These are phyloP conservation scores for Zaprionus tsacasi DNA, from an alignment of 1,140 invertebrate species.

Conservation along the genomic window DNA sequence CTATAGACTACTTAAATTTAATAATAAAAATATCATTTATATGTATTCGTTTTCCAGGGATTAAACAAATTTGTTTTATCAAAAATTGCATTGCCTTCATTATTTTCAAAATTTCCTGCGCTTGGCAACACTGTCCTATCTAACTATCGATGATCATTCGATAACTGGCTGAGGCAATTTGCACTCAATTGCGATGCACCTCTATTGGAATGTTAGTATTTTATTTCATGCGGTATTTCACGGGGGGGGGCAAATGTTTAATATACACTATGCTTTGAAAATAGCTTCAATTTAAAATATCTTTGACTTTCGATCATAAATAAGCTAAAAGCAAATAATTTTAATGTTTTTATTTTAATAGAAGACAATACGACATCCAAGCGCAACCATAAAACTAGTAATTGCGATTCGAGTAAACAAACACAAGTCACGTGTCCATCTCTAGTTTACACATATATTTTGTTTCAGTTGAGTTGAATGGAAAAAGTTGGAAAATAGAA, in stretches of 20 bases:
- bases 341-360: background rate
- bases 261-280: background rate
- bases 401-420: slow-evolving; percentile 11
- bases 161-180: background rate
- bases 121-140: background rate
- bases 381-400: background rate
- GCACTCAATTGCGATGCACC: background rate
- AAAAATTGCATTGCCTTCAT: background rate
- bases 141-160: slow-evolving; percentile 14
- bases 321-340: background rate
- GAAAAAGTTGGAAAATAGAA: slow-evolving; percentile 31
- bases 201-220: slow-evolving; percentile 25
- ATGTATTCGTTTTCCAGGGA: background rate
- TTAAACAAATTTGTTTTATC: background rate
- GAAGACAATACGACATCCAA: background rate
- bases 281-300: background rate
- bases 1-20: background rate
- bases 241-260: background rate
- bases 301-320: background rate
- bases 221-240: slow-evolving; percentile 11
- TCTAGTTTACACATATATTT: slow-evolving; percentile 38
- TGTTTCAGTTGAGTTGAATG: slow-evolving; percentile 34
- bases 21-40: background rate
- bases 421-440: slow-evolving; percentile 23
- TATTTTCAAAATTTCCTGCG: background rate